Evolutionary conservation across 2,113 vertebrate genomes (phyloP), one percentile per base, ranked within the genome.

Genomic region (Erythrocercus mccallii): DNA sequence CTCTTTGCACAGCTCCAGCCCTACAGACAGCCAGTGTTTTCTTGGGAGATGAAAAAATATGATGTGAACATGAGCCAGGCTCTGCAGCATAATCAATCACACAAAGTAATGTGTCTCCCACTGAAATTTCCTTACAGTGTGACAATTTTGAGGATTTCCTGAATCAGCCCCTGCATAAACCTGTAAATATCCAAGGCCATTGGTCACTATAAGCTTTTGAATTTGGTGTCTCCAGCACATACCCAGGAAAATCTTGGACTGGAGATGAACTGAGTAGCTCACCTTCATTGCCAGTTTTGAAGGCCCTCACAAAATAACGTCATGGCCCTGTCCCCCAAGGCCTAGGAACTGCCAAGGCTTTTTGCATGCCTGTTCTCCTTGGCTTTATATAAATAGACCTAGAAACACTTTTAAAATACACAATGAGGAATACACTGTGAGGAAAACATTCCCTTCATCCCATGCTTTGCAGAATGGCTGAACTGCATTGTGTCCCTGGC

Each of bases 401-500:
- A 30, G 17, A 14, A 33, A 7, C 21, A 85, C 25, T 37, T 38
- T 58, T 28, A 13, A 73, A 85, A 54, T 17, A 66, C 23, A 38
- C 19, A n/a, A n/a, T 45, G 10, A n/a, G n/a, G n/a, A n/a, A n/a
- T 5, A 37, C 35, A n/a, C 28, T 57, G 11, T 4, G n/a, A 21
- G 38, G 28, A 79, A 81, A 73, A 25, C 10, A 51, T 25, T 68
- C 35, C 18, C 48, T 84, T 30, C 44, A 64, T 45, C 27, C 22
- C 22, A 64, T n/a, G 15, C 25, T 37, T 20, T 19, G 19, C 11
- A 11, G 1, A 80, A 58, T 8, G 5, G 47, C 56, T 44, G 17
- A 66, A 35, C 11, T 56, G 31, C 1, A 1, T 33, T 19, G 28
- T 0, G 0, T 21, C 38, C 38, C 0, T 15, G 18, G 31, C 4